Base-by-base conservation (phyloP, 2,888 invertebrate genomes). In the Dynastes grantii region DNA sequence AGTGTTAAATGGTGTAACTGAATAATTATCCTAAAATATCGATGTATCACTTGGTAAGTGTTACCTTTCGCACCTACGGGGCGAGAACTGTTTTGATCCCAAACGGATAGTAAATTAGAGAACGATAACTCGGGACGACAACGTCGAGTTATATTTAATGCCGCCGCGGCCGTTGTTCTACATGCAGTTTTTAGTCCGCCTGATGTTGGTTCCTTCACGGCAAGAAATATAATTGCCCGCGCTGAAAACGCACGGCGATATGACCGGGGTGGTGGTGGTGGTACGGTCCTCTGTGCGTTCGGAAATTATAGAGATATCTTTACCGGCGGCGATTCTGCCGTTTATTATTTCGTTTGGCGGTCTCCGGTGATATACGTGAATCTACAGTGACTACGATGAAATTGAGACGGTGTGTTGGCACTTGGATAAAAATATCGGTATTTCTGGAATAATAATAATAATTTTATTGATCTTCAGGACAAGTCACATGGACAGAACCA, bases 11-110 rank as follows among this genome's bases (percentile, higher is more conserved):
- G 87, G 88, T 85, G 88, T 86, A 84, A 86, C 87, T 86, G 87
- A 88, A 87, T 87, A 88, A 88, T 88, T 88, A 88, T 87, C 87
- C 86, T 88, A 87, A 87, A 88, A 88, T 86, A 87, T 86, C 86
- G 84, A 88, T 88, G 81, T 80, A 81, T 81, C 81, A 81, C 79
- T 73, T 80, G 79, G 77, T 78, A 67, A 79, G 80, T 80, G 81
- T 78, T 84, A 84, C 84, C 73, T 81, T 87, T 87, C 86, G 84
- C 87, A 87, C 87, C 88, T 87, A 85, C 83, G 83, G 87, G 87
- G 85, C 86, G 86, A 84, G 83, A 85, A 83, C 84, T 83, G 83
- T 82, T 85, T 85, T 85, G 87, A 88, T 88, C 87, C 88, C 87
- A 83, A 83, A 88, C 83, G 80, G 87, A 85, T 85, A 84, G 85